Base-by-base conservation (phyloP, 2,113 vertebrate species). In the Patagioenas fasciata region DNA sequence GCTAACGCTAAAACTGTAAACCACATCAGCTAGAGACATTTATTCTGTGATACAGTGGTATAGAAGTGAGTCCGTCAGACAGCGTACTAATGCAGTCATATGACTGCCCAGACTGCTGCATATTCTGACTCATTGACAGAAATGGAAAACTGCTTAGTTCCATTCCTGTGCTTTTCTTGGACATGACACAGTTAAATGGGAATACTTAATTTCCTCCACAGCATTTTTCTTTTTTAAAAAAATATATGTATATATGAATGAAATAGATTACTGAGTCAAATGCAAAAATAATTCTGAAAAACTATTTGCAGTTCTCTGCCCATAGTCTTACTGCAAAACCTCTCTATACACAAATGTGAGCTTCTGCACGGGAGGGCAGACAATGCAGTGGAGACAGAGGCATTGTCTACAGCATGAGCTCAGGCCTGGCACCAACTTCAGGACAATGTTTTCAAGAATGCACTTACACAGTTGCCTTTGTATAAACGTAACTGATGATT, bases 71-170 rank as follows among this genome's bases (percentile, higher is more conserved):
- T 48, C 80, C 69, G 18, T 94, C 66, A 13, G 32, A 42, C 4
- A 1, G 18, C 54, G 72, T 53, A 31, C 50, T 89, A 13, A 40
- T 72, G 85, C 83, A 79, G 80, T 83, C 95, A 44, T 67, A 18
- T 54, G 95, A 95, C 73, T 96, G 89, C 80, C 92, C 90, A 87
- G 92, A 23, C 88, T 74, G 64, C 96, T 93, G 34, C 66, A 25
- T 60, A 60, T 47, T 73, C 81, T 96, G 97, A 97, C 91, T 97
- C 95, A 96, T 1, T 91, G 93, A 53, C 93, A 88, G 65, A 56
- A 74, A 73, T 77, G 82, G 96, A 87, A 87, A 94, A 56, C 89
- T 91, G 80, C 87, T 50, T 67, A 21, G 8, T 87, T 82, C 87
- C 84, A 67, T 44, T 61, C 87, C 60, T 48, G 28, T 85, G 72